Evolutionary conservation across 2,113 vertebrate species (phyloP), one percentile per base, ranked within the genome.

Genomic region (Odontesthes bonariensis): DNA sequence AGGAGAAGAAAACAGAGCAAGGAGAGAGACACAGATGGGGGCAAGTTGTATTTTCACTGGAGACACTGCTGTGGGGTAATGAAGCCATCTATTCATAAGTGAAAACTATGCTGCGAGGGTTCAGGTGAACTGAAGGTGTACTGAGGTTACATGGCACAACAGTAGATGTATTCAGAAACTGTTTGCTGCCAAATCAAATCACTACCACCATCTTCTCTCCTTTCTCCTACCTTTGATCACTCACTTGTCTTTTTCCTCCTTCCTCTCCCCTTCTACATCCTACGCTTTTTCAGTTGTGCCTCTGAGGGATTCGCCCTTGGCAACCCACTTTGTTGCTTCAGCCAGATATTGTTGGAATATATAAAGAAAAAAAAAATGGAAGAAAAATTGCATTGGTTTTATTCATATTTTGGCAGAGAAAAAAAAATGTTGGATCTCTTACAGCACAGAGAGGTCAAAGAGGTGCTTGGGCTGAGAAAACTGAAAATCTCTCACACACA

Each of bases 71-170:
- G 66, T 14, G 40, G 75, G 73, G 71, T 42, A 73, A 55, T 60
- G 77, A 79, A 82, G 84, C 59, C 73, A 19, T 46, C 46, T 70
- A 67, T 16, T 79, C 81, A 88, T 46, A 68, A 65, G 42, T 79
- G 59, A 77, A 64, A 22, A 61, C 72, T 77, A 53, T 55, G 60
- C 42, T 56, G 74, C 54, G 63, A 67, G 73, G 53, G 69, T 38
- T 63, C 56, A 80, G 79, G 81, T 79, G 75, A 82, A 44, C 8
- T 59, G 76, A 85, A 79, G 85, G 78, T 75, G 80, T 79, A 27
- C 60, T 4, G 42, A 60, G 75, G 69, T 86, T 58, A 77, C 44
- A 73, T 54, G 6, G 51, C 11, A 44, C 58, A 87, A 84, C 73
- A 85, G 69, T 51, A 49, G 64, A 42, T 14, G 13, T 38, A 81